Percentiles rank a stretch among this genome's conserved stretches.
These are phyloP conservation scores for Rosalia funebris DNA, from an alignment of 2,888 invertebrate species.

Conservation along the genomic window DNA sequence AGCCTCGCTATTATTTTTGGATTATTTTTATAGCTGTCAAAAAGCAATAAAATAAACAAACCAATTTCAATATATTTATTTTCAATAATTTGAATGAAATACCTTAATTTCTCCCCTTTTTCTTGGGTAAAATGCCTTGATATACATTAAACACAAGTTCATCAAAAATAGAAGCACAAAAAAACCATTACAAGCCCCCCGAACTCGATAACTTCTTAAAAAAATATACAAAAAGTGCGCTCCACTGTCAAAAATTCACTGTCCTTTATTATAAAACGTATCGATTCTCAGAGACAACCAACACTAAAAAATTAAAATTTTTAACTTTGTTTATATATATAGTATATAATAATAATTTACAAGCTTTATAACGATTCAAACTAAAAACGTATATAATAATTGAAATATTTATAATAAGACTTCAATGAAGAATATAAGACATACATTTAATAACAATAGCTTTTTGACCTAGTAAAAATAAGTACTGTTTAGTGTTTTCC, in stretches of 20 bases:
- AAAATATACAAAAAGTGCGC: constrained; percentile 61
- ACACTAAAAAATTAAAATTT: constrained; percentile 17
- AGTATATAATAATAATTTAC: no score
- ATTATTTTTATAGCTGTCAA: constrained; percentile 54
- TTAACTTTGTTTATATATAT: no score
- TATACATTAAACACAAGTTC: constrained; percentile 21
- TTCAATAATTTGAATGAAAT: constrained; percentile 33
- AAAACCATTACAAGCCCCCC: constrained; percentile 50
- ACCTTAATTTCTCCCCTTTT: constrained; percentile 6
- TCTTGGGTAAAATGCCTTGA: constrained; percentile 27
- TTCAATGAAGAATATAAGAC: no score
- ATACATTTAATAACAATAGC: no score
- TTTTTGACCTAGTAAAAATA: no score
- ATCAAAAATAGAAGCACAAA: constrained; percentile 54
- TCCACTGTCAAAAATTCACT: constrained; percentile 50
- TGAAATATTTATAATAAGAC: no score
- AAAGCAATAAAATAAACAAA: constrained; percentile 56
- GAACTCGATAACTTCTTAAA: constrained; percentile 54
- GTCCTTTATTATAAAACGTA: constrained; percentile 31
- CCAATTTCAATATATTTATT: constrained; percentile 43
- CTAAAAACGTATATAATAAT: no score
- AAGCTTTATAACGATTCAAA: no score
- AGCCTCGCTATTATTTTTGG: constrained; percentile 42
- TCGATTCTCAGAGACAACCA: constrained; percentile 48
- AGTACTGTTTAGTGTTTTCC: neutral